A percentile compares a stretch with the other conserved stretches of the same genome.
Evolutionary conservation across 2,888 invertebrate species (phyloP).

Genomic region (Gari tellinella): DNA sequence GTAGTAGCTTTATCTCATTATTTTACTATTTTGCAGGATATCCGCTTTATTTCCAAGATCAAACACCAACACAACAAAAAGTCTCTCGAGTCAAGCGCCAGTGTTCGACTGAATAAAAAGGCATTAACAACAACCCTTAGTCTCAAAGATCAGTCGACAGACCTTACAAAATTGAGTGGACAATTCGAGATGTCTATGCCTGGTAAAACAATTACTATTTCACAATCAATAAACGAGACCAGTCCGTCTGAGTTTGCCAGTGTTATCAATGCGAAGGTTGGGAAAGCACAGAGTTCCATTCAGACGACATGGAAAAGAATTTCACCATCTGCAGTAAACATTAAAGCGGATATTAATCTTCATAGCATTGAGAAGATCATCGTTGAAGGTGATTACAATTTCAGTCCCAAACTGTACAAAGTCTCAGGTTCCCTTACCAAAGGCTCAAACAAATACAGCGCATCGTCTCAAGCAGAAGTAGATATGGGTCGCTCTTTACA

Average conservation of each 20-base stretch:
- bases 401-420: conserved; percentile 56
- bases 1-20: too few species aligned
- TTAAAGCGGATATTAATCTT: conserved; percentile 63
- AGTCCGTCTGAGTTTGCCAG: conserved; percentile 60
- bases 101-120: conserved; percentile 60
- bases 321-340: conserved; percentile 39
- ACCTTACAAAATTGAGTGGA: conserved; percentile 57
- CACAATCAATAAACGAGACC: conserved; percentile 61
- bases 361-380: conserved; percentile 48
- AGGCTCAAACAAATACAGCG: conserved; percentile 54
- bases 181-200: conserved; percentile 62
- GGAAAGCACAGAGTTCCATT: conserved; percentile 54
- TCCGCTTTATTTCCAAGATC: conserved; percentile 60
- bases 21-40: conserved; percentile 61
- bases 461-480: conserved; percentile 47
- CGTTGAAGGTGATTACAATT: conserved; percentile 56
- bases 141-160: conserved; percentile 62
- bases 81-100: conserved; percentile 59
- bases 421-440: conserved; percentile 40
- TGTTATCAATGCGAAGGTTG: conserved; percentile 54
- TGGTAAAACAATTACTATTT: conserved; percentile 64
- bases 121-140: conserved; percentile 55
- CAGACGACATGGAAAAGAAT: conserved; percentile 53
- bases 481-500: conserved; percentile 39
- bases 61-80: conserved; percentile 62